Conservation (phyloP, 2,113 vertebrate species). For the Sebastes schlegelii region DNA sequence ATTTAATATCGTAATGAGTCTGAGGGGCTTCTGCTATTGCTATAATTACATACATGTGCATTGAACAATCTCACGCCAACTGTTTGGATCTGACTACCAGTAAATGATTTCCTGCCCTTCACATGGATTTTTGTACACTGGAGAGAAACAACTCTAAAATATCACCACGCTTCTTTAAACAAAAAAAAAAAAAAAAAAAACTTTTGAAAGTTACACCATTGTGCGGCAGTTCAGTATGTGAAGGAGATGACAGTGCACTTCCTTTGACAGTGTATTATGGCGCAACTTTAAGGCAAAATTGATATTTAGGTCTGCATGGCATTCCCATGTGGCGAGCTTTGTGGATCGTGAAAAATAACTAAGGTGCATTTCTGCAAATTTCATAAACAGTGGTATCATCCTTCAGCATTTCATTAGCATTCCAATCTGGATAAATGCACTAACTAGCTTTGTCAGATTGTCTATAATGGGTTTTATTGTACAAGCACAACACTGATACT, state of each 20-base stretch:
- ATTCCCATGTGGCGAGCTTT: constrained; percentile 18
- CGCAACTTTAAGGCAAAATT: constrained; percentile 63
- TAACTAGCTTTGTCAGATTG: constrained; percentile 26
- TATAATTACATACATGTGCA: not conserved
- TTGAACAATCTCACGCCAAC: not conserved
- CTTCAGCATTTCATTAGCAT: constrained; percentile 7
- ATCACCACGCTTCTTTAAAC: not conserved
- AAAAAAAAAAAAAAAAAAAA: not conserved
- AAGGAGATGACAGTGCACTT: constrained; percentile 10
- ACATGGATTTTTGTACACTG: not conserved
- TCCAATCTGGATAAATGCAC: constrained; percentile 13
- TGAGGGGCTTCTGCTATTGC: not conserved
- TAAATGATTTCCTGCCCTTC: not conserved
- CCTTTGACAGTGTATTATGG: constrained; percentile 3
- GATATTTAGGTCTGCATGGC: constrained; percentile 16
- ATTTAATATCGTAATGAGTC: not conserved
- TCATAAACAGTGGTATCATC: constrained; percentile 11
- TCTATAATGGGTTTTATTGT: constrained; percentile 26
- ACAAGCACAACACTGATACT: constrained; percentile 31
- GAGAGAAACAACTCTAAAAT: not conserved
- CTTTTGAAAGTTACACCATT: constrained; percentile 7
- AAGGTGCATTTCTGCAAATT: not conserved
- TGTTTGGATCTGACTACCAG: not conserved
- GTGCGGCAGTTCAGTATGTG: not conserved
- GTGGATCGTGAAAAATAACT: constrained; percentile 5